Conservation (phyloP, 2,797 vertebrate genomes). For the Cossypha dichroa region DNA sequence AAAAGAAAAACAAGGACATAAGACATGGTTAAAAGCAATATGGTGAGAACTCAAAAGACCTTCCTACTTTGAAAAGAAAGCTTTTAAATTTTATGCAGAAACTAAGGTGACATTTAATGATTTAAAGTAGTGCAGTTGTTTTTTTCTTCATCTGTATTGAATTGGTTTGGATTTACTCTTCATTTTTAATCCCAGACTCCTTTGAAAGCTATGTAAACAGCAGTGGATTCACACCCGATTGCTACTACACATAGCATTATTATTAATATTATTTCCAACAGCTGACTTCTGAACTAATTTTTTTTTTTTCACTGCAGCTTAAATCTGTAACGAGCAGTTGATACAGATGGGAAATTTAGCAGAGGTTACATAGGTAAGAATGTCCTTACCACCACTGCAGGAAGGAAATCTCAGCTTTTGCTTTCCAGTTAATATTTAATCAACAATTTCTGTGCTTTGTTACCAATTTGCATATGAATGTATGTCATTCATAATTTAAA, state of each 20-base stretch:
- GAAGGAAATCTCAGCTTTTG: background rate
- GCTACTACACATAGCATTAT: background rate
- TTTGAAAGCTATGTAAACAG: background rate
- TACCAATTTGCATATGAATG: background rate
- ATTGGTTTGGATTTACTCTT: fast-evolving
- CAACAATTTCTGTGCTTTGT: background rate
- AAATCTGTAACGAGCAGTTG: background rate
- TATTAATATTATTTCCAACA: background rate
- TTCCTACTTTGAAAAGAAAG: background rate
- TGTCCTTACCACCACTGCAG: too few species aligned
- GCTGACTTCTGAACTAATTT: background rate
- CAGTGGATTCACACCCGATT: background rate
- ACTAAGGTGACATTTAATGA: background rate
- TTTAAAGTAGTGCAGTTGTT: background rate
- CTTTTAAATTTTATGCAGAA: background rate
- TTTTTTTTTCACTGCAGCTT: background rate
- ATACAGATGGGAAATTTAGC: background rate
- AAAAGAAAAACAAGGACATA: background rate
- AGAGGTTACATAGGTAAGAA: background rate
- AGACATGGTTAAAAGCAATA: background rate
- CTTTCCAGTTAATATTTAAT: background rate
- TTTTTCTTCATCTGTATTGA: background rate
- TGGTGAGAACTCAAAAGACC: background rate
- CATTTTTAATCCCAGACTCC: background rate
- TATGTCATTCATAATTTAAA: background rate